phyloP scores from a whole-genome alignment of 1,140 invertebrate genomes.

The Drosophila kikkawai region DNA sequence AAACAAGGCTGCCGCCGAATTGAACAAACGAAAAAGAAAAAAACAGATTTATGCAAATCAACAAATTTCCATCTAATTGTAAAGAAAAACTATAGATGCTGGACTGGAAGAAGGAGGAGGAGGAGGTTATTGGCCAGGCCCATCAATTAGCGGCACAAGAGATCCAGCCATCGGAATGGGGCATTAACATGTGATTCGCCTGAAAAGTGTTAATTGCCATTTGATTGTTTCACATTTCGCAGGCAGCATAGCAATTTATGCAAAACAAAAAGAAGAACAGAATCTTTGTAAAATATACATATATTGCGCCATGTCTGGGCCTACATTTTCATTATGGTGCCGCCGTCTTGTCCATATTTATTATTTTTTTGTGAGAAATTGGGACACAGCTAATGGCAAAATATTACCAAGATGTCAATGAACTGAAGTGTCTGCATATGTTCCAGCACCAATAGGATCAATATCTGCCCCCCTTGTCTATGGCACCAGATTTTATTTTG shows the following conservation, averaged over 20 bases:
- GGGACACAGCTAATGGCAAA: slow-evolving; percentile 65
- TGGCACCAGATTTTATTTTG: background rate
- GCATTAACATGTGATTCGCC: slow-evolving; percentile 39
- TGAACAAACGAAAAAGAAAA: slow-evolving; percentile 15
- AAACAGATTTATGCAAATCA: slow-evolving; percentile 59
- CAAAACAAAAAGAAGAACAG: slow-evolving; percentile 1
- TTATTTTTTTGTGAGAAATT: slow-evolving; percentile 46
- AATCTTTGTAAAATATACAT: slow-evolving; percentile 46
- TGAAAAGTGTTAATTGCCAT: slow-evolving; percentile 62
- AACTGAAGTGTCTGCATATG: slow-evolving; percentile 74
- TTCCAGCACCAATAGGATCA: slow-evolving; percentile 26
- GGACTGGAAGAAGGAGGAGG: background rate
- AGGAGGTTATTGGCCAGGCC: slow-evolving; percentile 56
- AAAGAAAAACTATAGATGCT: slow-evolving; percentile 39
- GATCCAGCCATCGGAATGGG: slow-evolving; percentile 46
- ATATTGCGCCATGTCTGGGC: slow-evolving; percentile 45
- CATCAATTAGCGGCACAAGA: slow-evolving; percentile 49
- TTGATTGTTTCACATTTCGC: slow-evolving; percentile 51
- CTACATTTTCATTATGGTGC: slow-evolving; percentile 71
- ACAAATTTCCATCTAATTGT: slow-evolving; percentile 61
- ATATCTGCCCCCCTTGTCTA: slow-evolving; percentile 13
- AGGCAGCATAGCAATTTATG: slow-evolving; percentile 47
- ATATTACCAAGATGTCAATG: slow-evolving; percentile 78
- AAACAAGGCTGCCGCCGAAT: slow-evolving; percentile 33
- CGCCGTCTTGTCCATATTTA: slow-evolving; percentile 36